Conservation (phyloP, 1,140 invertebrate genomes). For the Maniola jurtina region DNA sequence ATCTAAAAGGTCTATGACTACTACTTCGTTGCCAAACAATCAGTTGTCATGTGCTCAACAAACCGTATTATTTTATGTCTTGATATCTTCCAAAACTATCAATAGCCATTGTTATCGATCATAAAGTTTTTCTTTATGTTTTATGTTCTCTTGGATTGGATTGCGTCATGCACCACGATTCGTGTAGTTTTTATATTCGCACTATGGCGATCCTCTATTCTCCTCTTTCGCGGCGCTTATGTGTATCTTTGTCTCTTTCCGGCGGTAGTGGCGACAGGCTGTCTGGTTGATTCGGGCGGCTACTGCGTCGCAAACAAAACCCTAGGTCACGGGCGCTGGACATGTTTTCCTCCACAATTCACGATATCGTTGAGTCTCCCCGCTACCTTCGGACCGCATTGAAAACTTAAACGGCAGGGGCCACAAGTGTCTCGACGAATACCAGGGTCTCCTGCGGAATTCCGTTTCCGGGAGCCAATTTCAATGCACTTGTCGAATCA, state of each 20-base stretch:
- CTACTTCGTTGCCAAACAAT: slow-evolving; percentile 10
- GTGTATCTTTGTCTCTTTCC: slow-evolving; percentile 47
- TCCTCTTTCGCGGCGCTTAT: slow-evolving; percentile 40
- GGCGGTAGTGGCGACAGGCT: slow-evolving; percentile 65
- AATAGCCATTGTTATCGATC: slow-evolving; percentile 21
- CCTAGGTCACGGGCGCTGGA: slow-evolving; percentile 62
- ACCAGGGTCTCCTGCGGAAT: slow-evolving; percentile 36
- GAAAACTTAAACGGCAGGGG: slow-evolving; percentile 5
- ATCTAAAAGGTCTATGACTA: background rate
- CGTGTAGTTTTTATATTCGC: slow-evolving; percentile 60
- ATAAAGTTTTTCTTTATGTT: slow-evolving; percentile 26
- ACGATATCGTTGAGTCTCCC: slow-evolving; percentile 11
- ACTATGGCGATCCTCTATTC: slow-evolving; percentile 47
- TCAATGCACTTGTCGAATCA: slow-evolving; percentile 29
- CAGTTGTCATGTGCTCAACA: slow-evolving; percentile 4
- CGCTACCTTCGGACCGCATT: slow-evolving; percentile 15
- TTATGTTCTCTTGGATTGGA: slow-evolving; percentile 43
- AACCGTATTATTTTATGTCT: slow-evolving; percentile 15
- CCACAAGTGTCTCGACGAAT: slow-evolving; percentile 29
- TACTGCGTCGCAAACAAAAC: slow-evolving; percentile 63
- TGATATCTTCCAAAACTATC: slow-evolving; percentile 14
- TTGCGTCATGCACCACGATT: slow-evolving; percentile 53
- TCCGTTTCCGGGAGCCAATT: slow-evolving; percentile 39
- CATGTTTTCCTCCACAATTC: slow-evolving; percentile 52
- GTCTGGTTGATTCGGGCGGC: slow-evolving; percentile 65